Base-by-base conservation (phyloP, 1,140 invertebrate genomes). In the Zaprionus tsacasi region DNA sequence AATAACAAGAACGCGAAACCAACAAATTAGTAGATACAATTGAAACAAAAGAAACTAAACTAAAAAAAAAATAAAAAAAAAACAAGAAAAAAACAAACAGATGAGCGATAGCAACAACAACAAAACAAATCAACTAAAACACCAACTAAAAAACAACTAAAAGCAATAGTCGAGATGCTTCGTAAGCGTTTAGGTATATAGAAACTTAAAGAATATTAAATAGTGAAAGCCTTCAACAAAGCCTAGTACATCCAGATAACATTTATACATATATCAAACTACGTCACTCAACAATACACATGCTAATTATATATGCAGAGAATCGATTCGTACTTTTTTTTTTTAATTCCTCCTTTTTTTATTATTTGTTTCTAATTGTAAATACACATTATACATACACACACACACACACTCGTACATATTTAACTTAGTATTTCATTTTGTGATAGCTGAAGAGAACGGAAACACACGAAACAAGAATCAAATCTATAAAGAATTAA, bases 381-480 rank as follows among this genome's bases (percentile, higher is more conserved):
- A 17, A 60, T 59, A 60, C 13, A 15, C 6, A 7, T 25, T 27
- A 40, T 3, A 36, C 6, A 13, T 60, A 43, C 73, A 76, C 60
- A 40, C 38, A 74, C 30, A 70, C 61, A 74, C 40, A 48, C 58
- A 10, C 33, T 8, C 33, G 10, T 60, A 40, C 25, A 69, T 69
- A 55, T 75, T 85, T 59, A 63, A 89, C 54, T 79, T 86, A 82
- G 83, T 88, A 86, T 86, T 88, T 88, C 63, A 82, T 88, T 87
- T 86, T 86, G 82, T 86, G 82, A 86, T 86, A 86, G 72, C 15
- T 70, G 36, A 25, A 54, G 17, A 68, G 52, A 60, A 61, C 36
- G 59, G 40, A 40, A 56, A 61, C 38, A 54, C 25, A 54, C 25
- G 25, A 17, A 21, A 48, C 45, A 48, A 21, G n/a, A 48, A 48